Conservation (phyloP, 2,113 vertebrate species). For the Brachypteracias leptosomus region DNA sequence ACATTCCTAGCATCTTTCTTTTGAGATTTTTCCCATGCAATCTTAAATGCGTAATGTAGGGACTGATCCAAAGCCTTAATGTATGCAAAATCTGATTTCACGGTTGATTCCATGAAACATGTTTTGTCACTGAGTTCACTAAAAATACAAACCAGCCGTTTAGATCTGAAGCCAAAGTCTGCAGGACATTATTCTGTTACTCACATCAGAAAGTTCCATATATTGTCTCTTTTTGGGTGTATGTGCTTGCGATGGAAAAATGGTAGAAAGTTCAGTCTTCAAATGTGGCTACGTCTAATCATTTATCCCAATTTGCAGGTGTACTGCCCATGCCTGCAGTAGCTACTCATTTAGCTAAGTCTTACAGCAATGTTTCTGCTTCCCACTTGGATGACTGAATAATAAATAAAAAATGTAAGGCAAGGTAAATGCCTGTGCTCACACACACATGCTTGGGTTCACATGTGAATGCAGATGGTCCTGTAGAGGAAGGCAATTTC, state of each 20-base stretch:
- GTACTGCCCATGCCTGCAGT: neutral
- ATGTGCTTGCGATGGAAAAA: neutral
- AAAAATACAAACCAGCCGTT: constrained; percentile 24
- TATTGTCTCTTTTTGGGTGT: neutral
- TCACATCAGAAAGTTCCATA: neutral
- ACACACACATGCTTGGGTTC: neutral
- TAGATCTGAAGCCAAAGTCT: neutral
- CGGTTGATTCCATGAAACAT: constrained; percentile 6
- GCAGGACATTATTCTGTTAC: neutral
- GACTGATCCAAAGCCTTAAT: constrained; percentile 1
- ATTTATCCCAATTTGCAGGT: neutral
- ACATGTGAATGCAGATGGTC: neutral
- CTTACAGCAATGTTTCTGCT: neutral
- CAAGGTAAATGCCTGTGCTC: neutral
- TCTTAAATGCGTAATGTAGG: neutral
- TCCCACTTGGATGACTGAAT: neutral
- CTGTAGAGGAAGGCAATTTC: neutral
- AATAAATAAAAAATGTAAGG: neutral
- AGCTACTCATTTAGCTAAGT: neutral
- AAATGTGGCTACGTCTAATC: neutral
- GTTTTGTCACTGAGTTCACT: constrained; percentile 16
- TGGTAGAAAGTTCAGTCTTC: neutral
- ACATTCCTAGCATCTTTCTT: neutral
- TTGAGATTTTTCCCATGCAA: constrained; percentile 25
- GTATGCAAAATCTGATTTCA: constrained; percentile 55